Evolutionary conservation across 1,140 invertebrate genomes (phyloP).

Genomic region (Catajapyx aquilonaris): DNA sequence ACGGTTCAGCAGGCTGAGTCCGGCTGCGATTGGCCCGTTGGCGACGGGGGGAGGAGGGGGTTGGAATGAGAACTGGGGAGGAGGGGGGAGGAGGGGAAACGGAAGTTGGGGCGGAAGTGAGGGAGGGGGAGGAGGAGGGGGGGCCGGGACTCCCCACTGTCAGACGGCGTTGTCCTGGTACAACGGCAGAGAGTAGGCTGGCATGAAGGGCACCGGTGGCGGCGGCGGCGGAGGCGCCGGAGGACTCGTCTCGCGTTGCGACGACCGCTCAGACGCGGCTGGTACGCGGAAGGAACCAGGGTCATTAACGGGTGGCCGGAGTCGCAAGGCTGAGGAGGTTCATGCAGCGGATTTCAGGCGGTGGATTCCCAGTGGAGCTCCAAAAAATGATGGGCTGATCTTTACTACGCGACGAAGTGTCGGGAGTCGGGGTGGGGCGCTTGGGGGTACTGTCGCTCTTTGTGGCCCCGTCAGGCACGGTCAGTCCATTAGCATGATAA

Average conservation of each 20-base stretch:
- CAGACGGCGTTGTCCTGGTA: slow-evolving; percentile 42
- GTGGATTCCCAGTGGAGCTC: slow-evolving; percentile 3
- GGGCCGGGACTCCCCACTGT: slow-evolving; percentile 34
- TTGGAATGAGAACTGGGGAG: too few species aligned
- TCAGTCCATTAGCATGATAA: too few species aligned
- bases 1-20: slow-evolving; percentile 13
- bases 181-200: slow-evolving; percentile 21
- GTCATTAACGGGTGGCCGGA: background rate
- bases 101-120: background rate
- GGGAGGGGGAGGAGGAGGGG: background rate
- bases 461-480: too few species aligned
- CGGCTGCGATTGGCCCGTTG: slow-evolving; percentile 20
- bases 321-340: background rate
- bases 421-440: too few species aligned
- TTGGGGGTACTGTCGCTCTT: too few species aligned
- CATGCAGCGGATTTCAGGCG: slow-evolving; percentile 1
- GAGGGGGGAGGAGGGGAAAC: slow-evolving; percentile 11
- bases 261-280: slow-evolving; percentile 40
- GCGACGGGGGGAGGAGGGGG: too few species aligned
- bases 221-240: slow-evolving; percentile 34
- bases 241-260: slow-evolving; percentile 30
- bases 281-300: slow-evolving; percentile 24
- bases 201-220: slow-evolving; percentile 21
- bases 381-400: slow-evolving; percentile 1
- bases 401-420: slow-evolving; percentile 3